phyloP scores from a whole-genome alignment of 2,797 vertebrate species.

The Melanotaenia nigrans region DNA sequence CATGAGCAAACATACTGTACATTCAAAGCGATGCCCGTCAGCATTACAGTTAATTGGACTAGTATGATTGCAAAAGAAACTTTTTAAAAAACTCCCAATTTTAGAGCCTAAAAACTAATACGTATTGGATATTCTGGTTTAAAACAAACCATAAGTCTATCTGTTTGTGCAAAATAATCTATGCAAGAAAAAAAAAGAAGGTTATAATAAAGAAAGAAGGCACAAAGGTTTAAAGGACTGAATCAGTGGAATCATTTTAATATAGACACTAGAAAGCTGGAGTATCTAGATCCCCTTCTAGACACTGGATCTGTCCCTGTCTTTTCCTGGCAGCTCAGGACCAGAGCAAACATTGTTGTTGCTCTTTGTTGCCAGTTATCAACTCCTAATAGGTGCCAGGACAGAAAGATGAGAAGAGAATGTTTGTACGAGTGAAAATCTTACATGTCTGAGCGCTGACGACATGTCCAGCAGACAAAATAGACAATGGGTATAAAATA shows the following conservation, averaged over 20 bases:
- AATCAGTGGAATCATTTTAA: constrained; percentile 51
- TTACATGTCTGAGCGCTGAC: constrained; percentile 12
- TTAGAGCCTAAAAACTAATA: not conserved
- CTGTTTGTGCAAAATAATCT: not conserved
- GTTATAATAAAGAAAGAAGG: constrained; percentile 10
- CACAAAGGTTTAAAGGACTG: constrained; percentile 16
- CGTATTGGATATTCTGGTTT: too few relatives aligned
- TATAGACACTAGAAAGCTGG: constrained; percentile 62
- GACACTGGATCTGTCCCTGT: constrained; percentile 58
- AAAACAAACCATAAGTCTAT: not conserved
- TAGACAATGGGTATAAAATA: constrained; percentile 9
- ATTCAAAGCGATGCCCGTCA: not conserved
- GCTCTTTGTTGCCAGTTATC: constrained; percentile 42
- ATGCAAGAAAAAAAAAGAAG: not conserved
- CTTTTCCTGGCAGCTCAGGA: constrained; percentile 48
- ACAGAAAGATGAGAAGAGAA: not conserved
- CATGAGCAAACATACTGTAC: not conserved
- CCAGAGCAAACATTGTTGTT: constrained; percentile 30
- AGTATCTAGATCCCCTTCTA: constrained; percentile 47
- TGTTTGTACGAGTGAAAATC: constrained; percentile 5
- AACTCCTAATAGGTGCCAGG: constrained; percentile 27
- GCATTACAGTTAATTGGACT: constrained; percentile 8
- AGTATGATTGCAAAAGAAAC: not conserved
- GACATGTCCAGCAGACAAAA: constrained; percentile 4
- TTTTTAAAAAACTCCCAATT: not conserved